Percentiles rank a stretch among this genome's conserved stretches.
Evolutionary conservation across 1,140 invertebrate species (phyloP).

Genomic region (Sweltsa coloradensis): DNA sequence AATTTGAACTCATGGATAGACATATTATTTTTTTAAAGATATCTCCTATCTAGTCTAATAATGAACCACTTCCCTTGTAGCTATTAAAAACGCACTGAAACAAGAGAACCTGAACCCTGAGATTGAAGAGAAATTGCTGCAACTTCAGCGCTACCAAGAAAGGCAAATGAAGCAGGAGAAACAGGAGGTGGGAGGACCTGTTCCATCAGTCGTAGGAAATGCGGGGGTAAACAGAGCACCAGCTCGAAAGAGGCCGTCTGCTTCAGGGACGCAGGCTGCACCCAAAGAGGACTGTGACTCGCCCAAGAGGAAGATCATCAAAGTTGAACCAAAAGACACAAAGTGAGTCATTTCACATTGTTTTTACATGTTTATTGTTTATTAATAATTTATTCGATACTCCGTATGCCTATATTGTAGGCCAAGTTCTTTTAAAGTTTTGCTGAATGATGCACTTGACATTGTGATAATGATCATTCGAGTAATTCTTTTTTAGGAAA

Average conservation of each 20-base stretch:
- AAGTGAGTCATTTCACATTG: slow-evolving; percentile 15
- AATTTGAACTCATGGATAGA: too few relatives aligned
- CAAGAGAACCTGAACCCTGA: slow-evolving; percentile 83
- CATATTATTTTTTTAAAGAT: too few relatives aligned
- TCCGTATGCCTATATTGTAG: too few relatives aligned
- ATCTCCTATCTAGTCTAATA: too few relatives aligned
- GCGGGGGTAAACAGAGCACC: not conserved
- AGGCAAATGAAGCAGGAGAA: slow-evolving; percentile 52
- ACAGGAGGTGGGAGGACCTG: slow-evolving; percentile 25
- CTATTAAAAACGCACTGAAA: slow-evolving; percentile 69
- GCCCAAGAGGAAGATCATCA: slow-evolving; percentile 10
- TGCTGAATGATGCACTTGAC: too few relatives aligned
- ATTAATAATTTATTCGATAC: too few relatives aligned
- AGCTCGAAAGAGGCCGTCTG: slow-evolving; percentile 7
- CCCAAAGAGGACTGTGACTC: slow-evolving; percentile 13
- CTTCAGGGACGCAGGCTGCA: not conserved
- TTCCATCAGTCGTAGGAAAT: slow-evolving; percentile 10
- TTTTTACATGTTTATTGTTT: too few relatives aligned
- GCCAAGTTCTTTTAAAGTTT: too few relatives aligned
- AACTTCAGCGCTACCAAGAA: slow-evolving; percentile 76
- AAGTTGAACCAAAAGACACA: slow-evolving; percentile 8
- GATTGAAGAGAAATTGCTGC: slow-evolving; percentile 82
- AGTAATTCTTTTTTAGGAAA: too few relatives aligned
- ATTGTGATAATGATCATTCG: too few relatives aligned
- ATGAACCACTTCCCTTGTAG: slow-evolving; percentile 33